Base-by-base conservation (phyloP, 1,140 invertebrate genomes). In the Spodoptera litura region DNA sequence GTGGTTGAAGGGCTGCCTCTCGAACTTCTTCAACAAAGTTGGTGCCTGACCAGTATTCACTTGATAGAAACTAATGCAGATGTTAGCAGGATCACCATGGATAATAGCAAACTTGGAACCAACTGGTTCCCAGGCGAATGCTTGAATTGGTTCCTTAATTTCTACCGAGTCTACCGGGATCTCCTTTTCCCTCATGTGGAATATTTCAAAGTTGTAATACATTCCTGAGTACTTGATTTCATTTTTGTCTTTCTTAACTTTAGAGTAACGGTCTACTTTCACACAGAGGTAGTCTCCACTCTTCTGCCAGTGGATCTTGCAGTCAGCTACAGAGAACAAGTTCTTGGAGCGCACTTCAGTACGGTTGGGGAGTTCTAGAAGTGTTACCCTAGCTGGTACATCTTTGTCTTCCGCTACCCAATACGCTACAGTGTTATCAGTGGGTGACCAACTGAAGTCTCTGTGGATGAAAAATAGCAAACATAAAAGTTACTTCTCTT, bases 251-350 rank as follows among this genome's bases (percentile, higher is more conserved):
- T 97, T 99, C 95, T 97, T 97, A n/a, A 97, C 96, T 95, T 99
- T 99, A 4, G 97, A 97, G 92, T 99, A 99, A 77, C 99, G 96
- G 94, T 99, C 99, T 0, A 99, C 99, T 95, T 99, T 99, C 0
- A 99, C 99, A 90, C 99, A 99, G 13, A 99, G 95, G 92, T 99
- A 99, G 89, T 99, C 98, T 8, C 99, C 99, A 75, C 97, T 98
- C 92, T 99, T 99, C 94, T 99, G 99, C 99, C 99, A 99, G 91
- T 99, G 98, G 89, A 99, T 98, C 88, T 99, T 99, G 94, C 99
- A 99, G 85, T 99, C 99, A 10, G 99, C 98, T 0, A 99, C 99
- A 85, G 98, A 99, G 95, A 99, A 99, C 38, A 99, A 95, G 93
- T 99, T 99, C 88, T 99, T 99, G 66, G 98, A 98, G 87, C 99